Conservation (phyloP, 1,140 invertebrate species). For the Drosophila rufa region DNA sequence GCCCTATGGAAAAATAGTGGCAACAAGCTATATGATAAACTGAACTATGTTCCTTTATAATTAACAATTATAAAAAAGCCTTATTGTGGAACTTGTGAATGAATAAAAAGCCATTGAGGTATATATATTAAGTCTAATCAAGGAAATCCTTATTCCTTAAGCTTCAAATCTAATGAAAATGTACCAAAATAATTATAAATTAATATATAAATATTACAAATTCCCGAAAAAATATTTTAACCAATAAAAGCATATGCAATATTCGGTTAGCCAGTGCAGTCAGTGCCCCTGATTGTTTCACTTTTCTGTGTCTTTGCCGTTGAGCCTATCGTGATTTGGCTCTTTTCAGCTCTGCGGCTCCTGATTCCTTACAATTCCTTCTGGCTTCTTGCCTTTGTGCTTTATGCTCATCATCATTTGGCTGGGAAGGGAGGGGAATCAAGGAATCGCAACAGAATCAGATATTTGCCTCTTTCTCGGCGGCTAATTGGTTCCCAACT, state of each 20-base stretch:
- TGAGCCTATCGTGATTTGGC: slow-evolving; percentile 60
- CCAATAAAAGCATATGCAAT: not conserved
- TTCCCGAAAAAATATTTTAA: too few relatives aligned
- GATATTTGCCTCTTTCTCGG: slow-evolving; percentile 34
- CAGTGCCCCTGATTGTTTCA: slow-evolving; percentile 6
- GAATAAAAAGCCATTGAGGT: too few relatives aligned
- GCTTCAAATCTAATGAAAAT: too few relatives aligned
- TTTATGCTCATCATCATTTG: slow-evolving; percentile 72
- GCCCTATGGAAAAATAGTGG: not conserved
- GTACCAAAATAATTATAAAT: too few relatives aligned
- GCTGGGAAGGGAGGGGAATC: slow-evolving; percentile 7
- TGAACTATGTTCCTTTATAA: too few relatives aligned
- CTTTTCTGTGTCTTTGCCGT: slow-evolving; percentile 22
- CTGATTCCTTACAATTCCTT: slow-evolving; percentile 35
- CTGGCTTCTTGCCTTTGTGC: slow-evolving; percentile 56
- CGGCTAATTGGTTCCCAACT: slow-evolving; percentile 68
- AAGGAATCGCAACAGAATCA: slow-evolving; percentile 45
- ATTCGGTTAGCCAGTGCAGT: not conserved
- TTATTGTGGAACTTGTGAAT: too few relatives aligned
- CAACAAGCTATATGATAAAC: too few relatives aligned
- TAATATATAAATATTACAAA: too few relatives aligned
- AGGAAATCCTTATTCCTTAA: too few relatives aligned
- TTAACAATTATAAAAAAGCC: too few relatives aligned
- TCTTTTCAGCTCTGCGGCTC: slow-evolving; percentile 20
- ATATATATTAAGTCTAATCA: too few relatives aligned